Evolutionary conservation across 2,888 invertebrate species (phyloP), one percentile per base, ranked within the genome.

Genomic region (Cataglyphis cursor): DNA sequence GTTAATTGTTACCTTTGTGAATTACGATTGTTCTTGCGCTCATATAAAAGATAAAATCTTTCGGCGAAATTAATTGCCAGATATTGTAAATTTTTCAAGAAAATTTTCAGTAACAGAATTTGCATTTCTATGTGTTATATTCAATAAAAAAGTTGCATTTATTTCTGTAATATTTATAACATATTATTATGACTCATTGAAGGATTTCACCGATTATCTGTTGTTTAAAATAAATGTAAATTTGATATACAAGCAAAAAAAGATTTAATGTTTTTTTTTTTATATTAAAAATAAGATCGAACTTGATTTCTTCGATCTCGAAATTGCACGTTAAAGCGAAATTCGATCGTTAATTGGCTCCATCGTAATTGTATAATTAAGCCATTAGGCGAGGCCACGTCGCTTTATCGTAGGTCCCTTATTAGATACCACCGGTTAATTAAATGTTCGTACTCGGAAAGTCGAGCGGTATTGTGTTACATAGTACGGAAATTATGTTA

Each of bases 401-500:
- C 41, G 48, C 78, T 81, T 78, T 81, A 76, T 81, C 78, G 51
- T 28, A 62, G 51, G 62, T 41, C 54, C 10, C 38, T 62, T 81
- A 81, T 76, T 76, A 76, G 74, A 76, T 31, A 78, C 48, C 61
- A n/a, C 54, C 62, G 62, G 81, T 73, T 81, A 76, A 81, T 81
- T 81, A 81, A 73, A 76, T 78, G 76, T 73, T 76, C 76, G 76
- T 76, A 74, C 73, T 81, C 62, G 81, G 81, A 81, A 73, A 76
- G 81, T 76, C 81, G 81, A 78, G 81, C 78, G 35, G 78, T 78
- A 84, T 84, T 80, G 73, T 57, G 35, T 80, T 80, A 62, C 83
- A 88, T 31, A 75, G 70, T 73, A 68, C 59, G 66, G 78, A 78
- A 88, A 85, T 75, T 83, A 68, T 72, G 80, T 80, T 80, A 80